Evolutionary conservation across 2,797 vertebrate genomes (phyloP), one percentile per base, ranked within the genome.

Genomic region (Synanceia verrucosa): DNA sequence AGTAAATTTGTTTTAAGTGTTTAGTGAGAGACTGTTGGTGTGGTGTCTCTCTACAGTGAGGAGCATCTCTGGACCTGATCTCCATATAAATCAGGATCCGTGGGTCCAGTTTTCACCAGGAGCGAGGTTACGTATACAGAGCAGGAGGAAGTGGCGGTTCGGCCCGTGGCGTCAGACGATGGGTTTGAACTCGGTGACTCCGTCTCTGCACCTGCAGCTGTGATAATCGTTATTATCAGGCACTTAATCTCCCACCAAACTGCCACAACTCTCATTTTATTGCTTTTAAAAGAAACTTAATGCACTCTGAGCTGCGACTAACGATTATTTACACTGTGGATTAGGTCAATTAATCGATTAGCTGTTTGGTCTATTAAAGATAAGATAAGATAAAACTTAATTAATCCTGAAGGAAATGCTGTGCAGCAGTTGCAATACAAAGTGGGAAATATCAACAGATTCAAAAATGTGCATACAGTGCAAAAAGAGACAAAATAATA

Each of bases 121-220:
- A 70, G 50, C 31, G 53, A 68, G 78, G 75, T 85, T 82, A 77
- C 41, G 71, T 13, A 69, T 18, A 89, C 79, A 66, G 59, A 76
- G 55, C 23, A 61, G 9, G 21, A 63, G 61, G 63, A 39, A 50
- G 68, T 34, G 73, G 33, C 34, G 52, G 66, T 52, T 65, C 4
- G 34, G 65, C 24, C 75, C 18, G 26, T 12, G 51, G 46, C 28
- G 70, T 82, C 34, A 2, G 33, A 21, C 89, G 91, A 79, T 77
- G 79, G 81, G 18, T 58, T 92, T 93, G 89, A 91, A 92, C 88
- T 89, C 89, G 86, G 86, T 83, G 86, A 93, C 94, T 73, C 65
- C 74, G 80, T 83, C 48, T 91, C 83, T 95, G 94, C 95, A 96
- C 95, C 96, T 97, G 96, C 96, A 96, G 94, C 93, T 93, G 90